phyloP scores from a whole-genome alignment of 2,113 vertebrate species.

The Sinosuthora webbiana region DNA sequence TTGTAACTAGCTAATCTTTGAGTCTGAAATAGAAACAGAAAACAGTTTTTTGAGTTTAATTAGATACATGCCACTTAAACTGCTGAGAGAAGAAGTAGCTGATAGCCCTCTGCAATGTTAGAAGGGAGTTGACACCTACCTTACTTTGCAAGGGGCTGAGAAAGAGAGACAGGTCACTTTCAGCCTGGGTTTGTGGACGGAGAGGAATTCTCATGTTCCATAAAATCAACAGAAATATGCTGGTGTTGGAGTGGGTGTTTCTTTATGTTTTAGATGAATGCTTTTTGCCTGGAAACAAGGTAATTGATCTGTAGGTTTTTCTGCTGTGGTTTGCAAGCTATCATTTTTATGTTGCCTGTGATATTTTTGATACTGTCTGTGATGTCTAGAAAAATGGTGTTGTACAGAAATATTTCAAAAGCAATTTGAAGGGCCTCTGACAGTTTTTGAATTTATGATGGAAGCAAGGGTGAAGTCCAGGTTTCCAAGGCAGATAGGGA shows the following conservation, averaged over 20 bases:
- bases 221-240: neutral
- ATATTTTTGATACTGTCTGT: neutral
- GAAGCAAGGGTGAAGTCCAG: neutral
- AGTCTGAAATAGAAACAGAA: neutral
- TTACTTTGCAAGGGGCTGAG: neutral
- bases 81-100: neutral
- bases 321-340: neutral
- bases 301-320: slow-evolving; percentile 3
- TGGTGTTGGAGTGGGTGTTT: neutral
- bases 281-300: neutral
- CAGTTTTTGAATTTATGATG: neutral
- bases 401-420: neutral
- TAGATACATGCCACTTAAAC: neutral
- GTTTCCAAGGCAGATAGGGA: neutral
- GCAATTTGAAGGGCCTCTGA: neutral
- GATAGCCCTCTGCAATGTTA: neutral
- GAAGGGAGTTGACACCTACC: neutral
- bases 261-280: neutral
- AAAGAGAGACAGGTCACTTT: neutral
- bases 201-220: neutral
- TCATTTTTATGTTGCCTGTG: neutral
- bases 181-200: neutral
- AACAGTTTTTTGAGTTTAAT: neutral
- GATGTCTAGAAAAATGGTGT: neutral
- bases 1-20: neutral